Conservation (phyloP, 2,113 vertebrate genomes). For the Helogale parvula region DNA sequence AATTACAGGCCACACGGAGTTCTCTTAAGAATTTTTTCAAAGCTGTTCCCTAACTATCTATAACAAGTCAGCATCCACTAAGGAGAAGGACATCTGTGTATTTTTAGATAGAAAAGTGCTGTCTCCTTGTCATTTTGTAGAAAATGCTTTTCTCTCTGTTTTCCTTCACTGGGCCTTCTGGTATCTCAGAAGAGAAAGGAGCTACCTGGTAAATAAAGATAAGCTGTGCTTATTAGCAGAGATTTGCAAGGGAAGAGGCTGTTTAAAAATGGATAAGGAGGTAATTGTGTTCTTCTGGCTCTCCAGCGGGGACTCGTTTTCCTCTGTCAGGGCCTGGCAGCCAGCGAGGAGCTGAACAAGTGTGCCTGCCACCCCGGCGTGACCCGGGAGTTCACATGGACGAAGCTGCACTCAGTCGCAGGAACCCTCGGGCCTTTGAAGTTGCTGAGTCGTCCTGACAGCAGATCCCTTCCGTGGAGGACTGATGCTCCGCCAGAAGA, state of each 20-base stretch:
- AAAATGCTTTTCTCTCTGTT: background rate
- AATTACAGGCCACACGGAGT: background rate
- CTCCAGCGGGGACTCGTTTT: slow-evolving; percentile 37
- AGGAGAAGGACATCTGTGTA: slow-evolving; percentile 51
- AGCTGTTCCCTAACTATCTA: background rate
- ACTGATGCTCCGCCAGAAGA: slow-evolving; percentile 23
- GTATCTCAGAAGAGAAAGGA: slow-evolving; percentile 40
- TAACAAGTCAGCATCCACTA: background rate
- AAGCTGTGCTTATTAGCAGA: slow-evolving; percentile 71
- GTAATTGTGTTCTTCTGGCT: slow-evolving; percentile 59
- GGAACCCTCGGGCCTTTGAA: slow-evolving; percentile 34
- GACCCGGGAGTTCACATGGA: background rate
- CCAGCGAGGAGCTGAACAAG: background rate
- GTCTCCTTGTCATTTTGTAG: slow-evolving; percentile 25
- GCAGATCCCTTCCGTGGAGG: slow-evolving; percentile 7
- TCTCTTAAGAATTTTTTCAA: slow-evolving; percentile 31
- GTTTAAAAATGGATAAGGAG: slow-evolving; percentile 69
- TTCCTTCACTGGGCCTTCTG: background rate
- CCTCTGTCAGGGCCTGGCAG: background rate
- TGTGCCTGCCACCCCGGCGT: background rate
- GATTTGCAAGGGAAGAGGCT: slow-evolving; percentile 73
- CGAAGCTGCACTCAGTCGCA: background rate
- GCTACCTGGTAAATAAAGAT: slow-evolving; percentile 77
- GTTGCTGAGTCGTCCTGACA: slow-evolving; percentile 33
- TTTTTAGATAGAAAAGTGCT: slow-evolving; percentile 61